A percentile compares a stretch with the other conserved stretches of the same genome.
Evolutionary conservation across 2,113 vertebrate species (phyloP).

Genomic region (Oreocharis arfaki): DNA sequence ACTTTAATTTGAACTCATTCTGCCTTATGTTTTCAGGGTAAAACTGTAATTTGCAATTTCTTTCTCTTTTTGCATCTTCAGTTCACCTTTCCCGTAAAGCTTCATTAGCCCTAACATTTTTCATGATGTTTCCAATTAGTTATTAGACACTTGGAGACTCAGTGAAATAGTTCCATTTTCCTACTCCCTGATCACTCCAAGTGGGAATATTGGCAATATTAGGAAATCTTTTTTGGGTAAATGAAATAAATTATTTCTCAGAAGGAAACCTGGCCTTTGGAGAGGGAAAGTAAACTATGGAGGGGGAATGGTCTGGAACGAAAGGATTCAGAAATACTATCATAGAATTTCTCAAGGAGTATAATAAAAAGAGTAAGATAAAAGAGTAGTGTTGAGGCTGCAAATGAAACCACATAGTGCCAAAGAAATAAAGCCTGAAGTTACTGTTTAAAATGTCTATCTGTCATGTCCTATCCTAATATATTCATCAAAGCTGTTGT

Average conservation of each 20-base stretch:
- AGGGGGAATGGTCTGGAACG: neutral
- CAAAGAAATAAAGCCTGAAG: neutral
- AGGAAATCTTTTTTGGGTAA: neutral
- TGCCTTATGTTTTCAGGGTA: neutral
- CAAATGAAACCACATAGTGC: neutral
- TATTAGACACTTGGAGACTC: neutral
- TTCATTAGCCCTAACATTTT: neutral
- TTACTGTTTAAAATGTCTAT: neutral
- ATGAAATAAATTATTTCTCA: neutral
- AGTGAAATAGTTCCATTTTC: neutral
- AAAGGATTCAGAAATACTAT: neutral
- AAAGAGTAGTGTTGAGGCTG: neutral
- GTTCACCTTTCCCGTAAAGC: neutral
- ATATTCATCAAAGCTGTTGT: neutral
- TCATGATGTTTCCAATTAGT: constrained; percentile 10
- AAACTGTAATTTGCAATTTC: neutral
- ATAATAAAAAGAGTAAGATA: neutral
- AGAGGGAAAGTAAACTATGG: neutral
- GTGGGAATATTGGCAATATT: neutral
- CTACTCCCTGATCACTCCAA: neutral
- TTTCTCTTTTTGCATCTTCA: neutral
- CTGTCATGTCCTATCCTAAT: neutral
- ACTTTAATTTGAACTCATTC: neutral
- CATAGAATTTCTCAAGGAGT: neutral
- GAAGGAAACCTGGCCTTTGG: neutral